Percentiles rank a stretch among this genome's conserved stretches.
Conservation (phyloP, 2,888 invertebrate genomes). For the Cheilosia impressa region DNA sequence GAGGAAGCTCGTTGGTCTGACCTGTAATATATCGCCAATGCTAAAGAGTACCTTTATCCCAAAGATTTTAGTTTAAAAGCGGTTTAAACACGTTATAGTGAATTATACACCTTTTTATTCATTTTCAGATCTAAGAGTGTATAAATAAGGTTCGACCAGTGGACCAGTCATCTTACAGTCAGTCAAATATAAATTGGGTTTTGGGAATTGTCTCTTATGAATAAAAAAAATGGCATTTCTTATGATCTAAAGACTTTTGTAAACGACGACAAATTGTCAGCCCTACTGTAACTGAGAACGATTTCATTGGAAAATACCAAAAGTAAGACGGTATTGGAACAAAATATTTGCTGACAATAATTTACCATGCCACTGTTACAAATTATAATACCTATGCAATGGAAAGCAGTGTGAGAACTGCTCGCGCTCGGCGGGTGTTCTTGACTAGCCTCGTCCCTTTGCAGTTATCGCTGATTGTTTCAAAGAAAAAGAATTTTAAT, state of each 20-base stretch:
- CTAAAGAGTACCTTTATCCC: too few relatives aligned
- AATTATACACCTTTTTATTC: too few relatives aligned
- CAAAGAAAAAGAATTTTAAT: slow-evolving; percentile 60
- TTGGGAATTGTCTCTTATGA: too few relatives aligned
- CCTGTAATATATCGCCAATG: too few relatives aligned
- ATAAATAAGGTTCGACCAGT: too few relatives aligned
- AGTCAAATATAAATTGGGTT: too few relatives aligned
- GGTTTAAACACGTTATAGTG: too few relatives aligned
- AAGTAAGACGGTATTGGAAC: slow-evolving; percentile 25
- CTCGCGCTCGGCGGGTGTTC: slow-evolving; percentile 5
- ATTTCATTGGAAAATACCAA: background rate
- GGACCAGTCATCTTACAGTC: too few relatives aligned
- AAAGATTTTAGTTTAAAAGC: too few relatives aligned
- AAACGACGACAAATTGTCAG: background rate
- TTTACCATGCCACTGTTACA: slow-evolving; percentile 10
- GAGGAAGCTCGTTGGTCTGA: too few relatives aligned
- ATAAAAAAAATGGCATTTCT: too few relatives aligned
- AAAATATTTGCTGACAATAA: slow-evolving; percentile 43
- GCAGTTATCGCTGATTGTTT: slow-evolving; percentile 44
- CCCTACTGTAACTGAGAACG: background rate
- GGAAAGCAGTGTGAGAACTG: background rate
- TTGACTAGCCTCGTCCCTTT: background rate
- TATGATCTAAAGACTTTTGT: background rate
- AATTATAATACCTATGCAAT: background rate
- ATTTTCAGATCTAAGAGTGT: too few relatives aligned